phyloP scores from a whole-genome alignment of 2,797 vertebrate species.

The Coreius guichenoti region DNA sequence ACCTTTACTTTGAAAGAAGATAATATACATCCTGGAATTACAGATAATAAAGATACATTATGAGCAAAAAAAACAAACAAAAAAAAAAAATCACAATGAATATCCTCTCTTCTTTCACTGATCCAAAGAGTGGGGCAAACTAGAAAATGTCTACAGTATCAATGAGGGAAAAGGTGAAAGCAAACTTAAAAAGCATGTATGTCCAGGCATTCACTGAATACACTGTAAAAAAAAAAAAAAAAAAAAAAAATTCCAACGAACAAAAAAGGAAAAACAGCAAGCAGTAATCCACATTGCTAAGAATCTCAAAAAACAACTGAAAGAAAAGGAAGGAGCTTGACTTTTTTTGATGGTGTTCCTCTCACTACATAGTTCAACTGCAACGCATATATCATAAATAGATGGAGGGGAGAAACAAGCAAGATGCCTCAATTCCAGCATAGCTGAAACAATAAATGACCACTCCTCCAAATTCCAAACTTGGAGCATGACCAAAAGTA shows the following conservation, averaged over 20 bases:
- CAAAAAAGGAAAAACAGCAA: constrained; percentile 62
- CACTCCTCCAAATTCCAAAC: constrained; percentile 67
- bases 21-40: constrained; percentile 88
- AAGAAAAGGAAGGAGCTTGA: constrained; percentile 50
- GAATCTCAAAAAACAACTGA: constrained; percentile 62
- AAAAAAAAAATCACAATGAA: constrained; percentile 83
- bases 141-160: constrained; percentile 76
- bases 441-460: constrained; percentile 78
- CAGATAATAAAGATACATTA: constrained; percentile 86
- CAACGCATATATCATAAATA: constrained; percentile 86
- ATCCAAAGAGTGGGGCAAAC: constrained; percentile 72
- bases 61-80: too few species aligned
- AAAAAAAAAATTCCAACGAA: constrained; percentile 32
- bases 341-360: constrained; percentile 64
- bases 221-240: constrained; percentile 69
- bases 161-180: constrained; percentile 78
- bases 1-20: constrained; percentile 86
- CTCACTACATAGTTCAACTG: constrained; percentile 77
- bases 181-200: constrained; percentile 74
- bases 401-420: constrained; percentile 72
- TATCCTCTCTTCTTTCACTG: constrained; percentile 75
- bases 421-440: constrained; percentile 79
- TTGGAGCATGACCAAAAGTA: constrained; percentile 68
- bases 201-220: constrained; percentile 75
- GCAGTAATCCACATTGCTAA: constrained; percentile 78